Conservation (phyloP, 1,140 invertebrate genomes). For the Panonychus citri region DNA sequence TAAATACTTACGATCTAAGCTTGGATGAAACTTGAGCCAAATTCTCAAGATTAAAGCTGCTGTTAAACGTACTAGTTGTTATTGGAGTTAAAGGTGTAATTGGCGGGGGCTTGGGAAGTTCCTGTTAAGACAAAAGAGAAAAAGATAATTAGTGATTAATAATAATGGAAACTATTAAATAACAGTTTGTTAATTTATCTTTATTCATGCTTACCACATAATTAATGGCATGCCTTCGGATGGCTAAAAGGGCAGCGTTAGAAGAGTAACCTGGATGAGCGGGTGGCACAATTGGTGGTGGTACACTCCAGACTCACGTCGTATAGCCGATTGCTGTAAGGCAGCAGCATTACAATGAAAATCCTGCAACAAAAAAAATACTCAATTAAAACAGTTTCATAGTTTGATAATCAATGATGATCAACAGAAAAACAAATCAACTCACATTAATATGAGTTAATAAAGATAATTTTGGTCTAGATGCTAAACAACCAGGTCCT, state of each 20-base stretch:
- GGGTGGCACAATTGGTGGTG: conserved; percentile 24
- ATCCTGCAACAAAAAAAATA: no score
- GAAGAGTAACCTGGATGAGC: conserved; percentile 34
- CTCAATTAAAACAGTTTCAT: no score
- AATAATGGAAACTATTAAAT: not conserved
- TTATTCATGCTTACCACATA: no score
- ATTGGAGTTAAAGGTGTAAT: conserved; percentile 35
- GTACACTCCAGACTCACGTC: conserved; percentile 30
- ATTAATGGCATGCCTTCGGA: conserved; percentile 71
- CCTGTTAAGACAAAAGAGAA: not conserved
- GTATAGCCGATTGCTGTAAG: conserved; percentile 20
- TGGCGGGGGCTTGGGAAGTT: not conserved
- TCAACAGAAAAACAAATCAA: no score
- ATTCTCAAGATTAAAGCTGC: conserved; percentile 88
- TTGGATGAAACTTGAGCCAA: conserved; percentile 75
- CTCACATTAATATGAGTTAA: conserved; percentile 52
- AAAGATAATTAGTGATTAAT: not conserved
- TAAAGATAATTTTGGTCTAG: conserved; percentile 41
- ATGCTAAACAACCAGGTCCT: conserved; percentile 11
- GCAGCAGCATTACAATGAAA: conserved; percentile 11
- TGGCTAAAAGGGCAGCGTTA: conserved; percentile 78
- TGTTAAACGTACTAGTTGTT: conserved; percentile 90
- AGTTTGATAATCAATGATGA: no score
- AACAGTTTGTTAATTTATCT: no score
- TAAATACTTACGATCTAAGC: conserved; percentile 51